Evolutionary conservation across 2,113 vertebrate species (phyloP), one percentile per base, ranked within the genome.

Genomic region (Garra rufa): DNA sequence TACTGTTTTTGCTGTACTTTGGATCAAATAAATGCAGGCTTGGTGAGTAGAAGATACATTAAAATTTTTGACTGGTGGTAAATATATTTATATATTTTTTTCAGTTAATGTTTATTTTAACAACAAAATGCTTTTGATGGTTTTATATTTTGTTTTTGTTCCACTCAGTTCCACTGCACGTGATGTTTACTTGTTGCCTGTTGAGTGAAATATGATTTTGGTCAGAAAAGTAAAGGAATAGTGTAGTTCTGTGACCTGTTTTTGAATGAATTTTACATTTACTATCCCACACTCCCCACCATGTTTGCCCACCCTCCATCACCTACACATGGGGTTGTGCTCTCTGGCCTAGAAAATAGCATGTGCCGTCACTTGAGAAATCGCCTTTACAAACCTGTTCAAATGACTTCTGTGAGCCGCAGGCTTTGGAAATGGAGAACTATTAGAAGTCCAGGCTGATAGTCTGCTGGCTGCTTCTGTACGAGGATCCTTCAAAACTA

Each of bases 401-500:
- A 85, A 89, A 85, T 87, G 84, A 65, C 52, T 82, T 75, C 30
- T 28, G 26, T 70, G 71, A 84, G 69, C 85, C 80, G 67, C 28
- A 11, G 88, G 88, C 75, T 17, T 65, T 77, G 28, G 83, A 43
- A n/a, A 44, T 19, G 24, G 14, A 44, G n/a, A 67, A 13, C 11
- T 24, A 55, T 81, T 85, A 55, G 21, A 82, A 41, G 14, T 24
- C 13, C 46, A 9, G 59, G 73, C 30, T 69, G 30, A 55, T 28
- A 65, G 55, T 9, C 48, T 61, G 26, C 50, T 63, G 76, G 77
- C 55, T 48, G 74, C 57, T 75, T 82, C 65, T 87, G 17, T 34
- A 87, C 87, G 85, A 86, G 86, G 88, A 87, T 83, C 52, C 78
- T 76, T 85, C 75, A 61, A 34, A 85, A 89, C 83, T 90, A 87